Base-by-base conservation (phyloP, 1,140 invertebrate species). In the Hycleus phaleratus region DNA sequence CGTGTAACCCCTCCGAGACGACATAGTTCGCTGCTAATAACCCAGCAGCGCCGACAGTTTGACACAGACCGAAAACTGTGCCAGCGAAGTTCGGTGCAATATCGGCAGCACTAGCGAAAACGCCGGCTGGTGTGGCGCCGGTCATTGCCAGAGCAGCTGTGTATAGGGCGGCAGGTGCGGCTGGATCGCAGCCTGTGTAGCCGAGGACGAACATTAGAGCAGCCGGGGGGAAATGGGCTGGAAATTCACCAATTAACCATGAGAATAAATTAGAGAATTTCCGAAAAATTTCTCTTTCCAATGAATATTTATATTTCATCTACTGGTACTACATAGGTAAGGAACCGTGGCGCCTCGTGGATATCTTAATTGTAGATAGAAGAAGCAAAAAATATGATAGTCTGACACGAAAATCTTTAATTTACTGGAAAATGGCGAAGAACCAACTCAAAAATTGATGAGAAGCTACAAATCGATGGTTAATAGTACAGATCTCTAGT, bases 111-210 rank as follows among this genome's bases (percentile, higher is more conserved):
- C 80, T 80, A 1, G 79, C 75, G 11, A 80, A 74, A 1, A 76
- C 79, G 38, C 81, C 81, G 0, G 81, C 79, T 1, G 79, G 77
- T 1, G 80, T 81, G 3, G 81, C 81, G 1, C 78, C 81, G 24
- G 78, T 81, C 11, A 81, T 75, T 4, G 79, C 72, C 10, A 82
- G 72, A 49, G 79, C 79, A 0, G 79, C 79, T 8, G 80, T 80
- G 9, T 80, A 81, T 3, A 82, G 56, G 67, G 79, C 81, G 10
- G 79, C 80, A 25, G 81, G 80, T 0, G 79, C 78, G 32, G 79
- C 63, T n/a, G 81, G 79, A 62, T 82, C 79, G 53, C 81, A 82
- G 38, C 80, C 81, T 0, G 78, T 80, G 62, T 81, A 82, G 3
- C 80, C 80, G 5, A 81, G 73, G 4, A 82, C 79, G 61, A 82